phyloP scores from a whole-genome alignment of 2,888 invertebrate genomes.

The Ernsta delagoae region DNA sequence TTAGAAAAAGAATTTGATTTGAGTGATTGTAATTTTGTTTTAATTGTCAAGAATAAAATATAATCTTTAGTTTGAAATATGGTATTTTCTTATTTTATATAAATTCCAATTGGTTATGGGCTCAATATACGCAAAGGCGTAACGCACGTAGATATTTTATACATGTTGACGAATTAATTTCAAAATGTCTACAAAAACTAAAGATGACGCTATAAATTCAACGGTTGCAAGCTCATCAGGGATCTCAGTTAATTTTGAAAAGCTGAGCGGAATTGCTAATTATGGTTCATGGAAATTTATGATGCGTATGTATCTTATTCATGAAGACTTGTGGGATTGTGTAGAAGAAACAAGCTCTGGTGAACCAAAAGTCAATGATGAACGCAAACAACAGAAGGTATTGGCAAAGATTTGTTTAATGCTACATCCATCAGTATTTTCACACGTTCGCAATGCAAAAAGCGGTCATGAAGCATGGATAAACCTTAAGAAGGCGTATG shows the following conservation, averaged over 20 bases:
- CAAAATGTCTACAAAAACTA: too few relatives aligned
- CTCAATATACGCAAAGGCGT: too few relatives aligned
- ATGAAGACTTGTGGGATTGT: conserved; percentile 45
- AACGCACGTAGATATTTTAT: too few relatives aligned
- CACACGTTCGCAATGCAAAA: conserved; percentile 1
- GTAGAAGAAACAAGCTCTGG: neutral
- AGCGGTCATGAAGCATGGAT: conserved; percentile 1
- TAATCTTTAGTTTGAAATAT: neutral
- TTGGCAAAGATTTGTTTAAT: conserved; percentile 10
- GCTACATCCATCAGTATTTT: neutral
- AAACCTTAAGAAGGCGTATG: neutral
- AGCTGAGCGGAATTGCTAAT: conserved; percentile 32
- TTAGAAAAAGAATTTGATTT: too few relatives aligned
- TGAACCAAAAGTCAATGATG: neutral
- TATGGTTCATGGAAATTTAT: conserved; percentile 31
- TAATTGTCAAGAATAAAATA: neutral
- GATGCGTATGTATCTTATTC: conserved; percentile 32
- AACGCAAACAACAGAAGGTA: neutral
- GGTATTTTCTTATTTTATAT: neutral
- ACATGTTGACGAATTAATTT: too few relatives aligned
- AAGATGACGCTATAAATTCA: too few relatives aligned
- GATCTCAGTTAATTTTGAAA: conserved; percentile 27
- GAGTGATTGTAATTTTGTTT: too few relatives aligned
- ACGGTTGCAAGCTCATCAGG: conserved; percentile 5
- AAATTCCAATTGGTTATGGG: neutral